Evolutionary conservation across 1,140 invertebrate species (phyloP).

Genomic region (Nasonia giraulti): DNA sequence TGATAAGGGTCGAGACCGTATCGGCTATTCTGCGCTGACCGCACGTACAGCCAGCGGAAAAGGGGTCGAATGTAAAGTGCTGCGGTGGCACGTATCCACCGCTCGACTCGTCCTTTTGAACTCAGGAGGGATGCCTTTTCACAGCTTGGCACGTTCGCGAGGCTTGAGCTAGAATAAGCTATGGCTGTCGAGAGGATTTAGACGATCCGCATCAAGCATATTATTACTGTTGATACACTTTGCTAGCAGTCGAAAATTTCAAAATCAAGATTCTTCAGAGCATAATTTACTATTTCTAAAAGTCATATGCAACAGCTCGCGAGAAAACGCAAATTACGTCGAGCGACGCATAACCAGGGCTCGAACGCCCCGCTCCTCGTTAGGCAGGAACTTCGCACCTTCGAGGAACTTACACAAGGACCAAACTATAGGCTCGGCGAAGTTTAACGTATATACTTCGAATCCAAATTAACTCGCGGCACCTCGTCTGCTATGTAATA

Average conservation of each 20-base stretch:
- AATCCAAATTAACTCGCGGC: too few relatives aligned
- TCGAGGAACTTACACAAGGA: neutral
- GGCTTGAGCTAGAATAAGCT: neutral
- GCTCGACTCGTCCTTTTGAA: neutral
- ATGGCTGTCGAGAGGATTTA: neutral
- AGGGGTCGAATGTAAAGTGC: neutral
- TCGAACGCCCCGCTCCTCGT: neutral
- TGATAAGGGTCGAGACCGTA: constrained; percentile 17
- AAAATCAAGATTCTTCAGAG: too few relatives aligned
- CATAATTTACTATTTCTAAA: too few relatives aligned
- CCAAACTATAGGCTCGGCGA: too few relatives aligned
- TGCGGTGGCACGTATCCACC: neutral
- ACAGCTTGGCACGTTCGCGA: neutral
- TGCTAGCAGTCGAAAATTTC: too few relatives aligned
- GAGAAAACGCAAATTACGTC: too few relatives aligned
- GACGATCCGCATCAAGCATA: neutral
- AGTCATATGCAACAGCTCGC: too few relatives aligned
- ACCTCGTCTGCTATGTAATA: too few relatives aligned
- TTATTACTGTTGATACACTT: neutral
- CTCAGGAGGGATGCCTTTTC: neutral
- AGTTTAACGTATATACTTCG: too few relatives aligned
- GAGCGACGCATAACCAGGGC: neutral
- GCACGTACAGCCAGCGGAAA: neutral
- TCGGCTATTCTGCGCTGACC: neutral
- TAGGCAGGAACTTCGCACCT: neutral